These are phyloP conservation scores for Scyliorhinus canicula DNA, from an alignment of 2,797 vertebrate species.

Conservation along the genomic window DNA sequence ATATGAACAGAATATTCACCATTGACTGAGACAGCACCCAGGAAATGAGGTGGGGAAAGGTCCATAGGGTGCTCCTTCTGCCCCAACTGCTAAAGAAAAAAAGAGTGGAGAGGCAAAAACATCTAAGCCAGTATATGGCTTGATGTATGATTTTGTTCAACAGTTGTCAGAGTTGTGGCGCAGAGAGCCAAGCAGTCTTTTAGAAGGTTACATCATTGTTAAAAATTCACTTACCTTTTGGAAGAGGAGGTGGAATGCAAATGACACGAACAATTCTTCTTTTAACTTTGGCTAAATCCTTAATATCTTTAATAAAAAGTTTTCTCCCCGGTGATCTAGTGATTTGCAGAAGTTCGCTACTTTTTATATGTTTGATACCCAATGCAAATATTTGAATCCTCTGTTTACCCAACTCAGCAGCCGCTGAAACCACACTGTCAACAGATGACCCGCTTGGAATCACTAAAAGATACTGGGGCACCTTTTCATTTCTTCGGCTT, in stretches of 20 bases:
- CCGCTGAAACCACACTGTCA: constrained; percentile 55
- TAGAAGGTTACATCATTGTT: background rate
- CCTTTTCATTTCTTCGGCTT: constrained; percentile 48
- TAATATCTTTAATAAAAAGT: constrained; percentile 55
- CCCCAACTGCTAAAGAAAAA: background rate
- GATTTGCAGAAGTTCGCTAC: constrained; percentile 62
- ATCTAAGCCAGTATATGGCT: background rate
- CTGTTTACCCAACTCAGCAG: constrained; percentile 49
- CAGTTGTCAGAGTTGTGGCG: background rate
- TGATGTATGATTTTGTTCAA: background rate
- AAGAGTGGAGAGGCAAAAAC: background rate
- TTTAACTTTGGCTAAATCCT: constrained; percentile 50
- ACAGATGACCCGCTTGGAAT: constrained; percentile 66
- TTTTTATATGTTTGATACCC: constrained; percentile 55
- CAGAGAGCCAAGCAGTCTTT: background rate
- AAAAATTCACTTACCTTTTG: constrained; percentile 41
- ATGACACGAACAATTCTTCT: constrained; percentile 51
- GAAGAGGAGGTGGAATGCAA: constrained; percentile 2
- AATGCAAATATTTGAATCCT: constrained; percentile 64
- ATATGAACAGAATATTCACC: background rate
- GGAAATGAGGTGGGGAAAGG: background rate
- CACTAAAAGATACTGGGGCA: constrained; percentile 68
- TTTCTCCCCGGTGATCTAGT: constrained; percentile 51
- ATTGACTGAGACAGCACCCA: background rate
- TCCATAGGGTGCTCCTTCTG: background rate